Evolutionary conservation across 2,888 invertebrate species (phyloP).

Genomic region (Drosophila siamana): DNA sequence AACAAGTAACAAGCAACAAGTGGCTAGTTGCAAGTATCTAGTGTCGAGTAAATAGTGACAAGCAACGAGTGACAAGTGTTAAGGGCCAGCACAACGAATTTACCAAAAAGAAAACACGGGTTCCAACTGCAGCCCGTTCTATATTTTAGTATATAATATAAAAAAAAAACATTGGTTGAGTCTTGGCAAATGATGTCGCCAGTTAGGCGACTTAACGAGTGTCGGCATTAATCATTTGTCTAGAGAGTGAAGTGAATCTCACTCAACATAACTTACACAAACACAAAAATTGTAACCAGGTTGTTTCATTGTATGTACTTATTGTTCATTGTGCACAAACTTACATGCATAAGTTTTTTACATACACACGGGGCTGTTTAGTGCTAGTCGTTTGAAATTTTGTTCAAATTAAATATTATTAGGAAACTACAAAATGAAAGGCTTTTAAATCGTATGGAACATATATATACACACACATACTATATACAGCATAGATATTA

Average conservation of each 20-base stretch:
- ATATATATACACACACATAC: slow-evolving; percentile 6
- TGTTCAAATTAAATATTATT: slow-evolving; percentile 51
- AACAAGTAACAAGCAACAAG: slow-evolving; percentile 6
- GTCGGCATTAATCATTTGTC: slow-evolving; percentile 4
- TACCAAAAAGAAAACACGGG: slow-evolving; percentile 35
- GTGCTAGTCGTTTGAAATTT: slow-evolving; percentile 65
- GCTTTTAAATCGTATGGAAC: slow-evolving; percentile 55
- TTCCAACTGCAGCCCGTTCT: slow-evolving; percentile 22
- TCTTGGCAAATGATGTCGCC: neutral
- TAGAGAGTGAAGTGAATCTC: neutral
- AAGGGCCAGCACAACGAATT: slow-evolving; percentile 69
- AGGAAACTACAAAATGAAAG: slow-evolving; percentile 59
- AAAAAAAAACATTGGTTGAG: slow-evolving; percentile 1
- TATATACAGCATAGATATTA: slow-evolving; percentile 24
- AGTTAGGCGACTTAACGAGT: neutral
- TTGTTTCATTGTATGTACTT: slow-evolving; percentile 65
- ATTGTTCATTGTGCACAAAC: slow-evolving; percentile 41
- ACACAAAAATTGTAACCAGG: slow-evolving; percentile 61
- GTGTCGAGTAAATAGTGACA: neutral
- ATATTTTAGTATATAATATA: slow-evolving; percentile 8
- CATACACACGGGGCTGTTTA: slow-evolving; percentile 65
- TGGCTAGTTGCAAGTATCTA: neutral
- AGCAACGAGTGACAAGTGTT: slow-evolving; percentile 12
- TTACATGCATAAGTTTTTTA: slow-evolving; percentile 41
- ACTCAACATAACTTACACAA: slow-evolving; percentile 2